Conservation (phyloP, 2,888 invertebrate genomes). For the Hemithea aestivaria region DNA sequence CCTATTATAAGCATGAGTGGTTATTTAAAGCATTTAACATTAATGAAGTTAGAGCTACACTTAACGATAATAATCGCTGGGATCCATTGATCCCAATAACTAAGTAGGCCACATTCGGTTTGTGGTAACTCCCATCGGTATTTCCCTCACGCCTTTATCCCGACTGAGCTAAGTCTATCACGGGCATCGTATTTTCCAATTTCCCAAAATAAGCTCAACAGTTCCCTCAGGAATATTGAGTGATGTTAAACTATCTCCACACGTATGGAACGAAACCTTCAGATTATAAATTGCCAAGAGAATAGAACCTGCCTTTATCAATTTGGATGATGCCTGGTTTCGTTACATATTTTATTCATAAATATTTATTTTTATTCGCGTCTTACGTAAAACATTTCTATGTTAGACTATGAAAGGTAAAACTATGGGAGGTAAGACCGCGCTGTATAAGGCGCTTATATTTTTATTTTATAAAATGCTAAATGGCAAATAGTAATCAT, state of each 20-base stretch:
- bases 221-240: conserved; percentile 24
- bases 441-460: too few relatives aligned
- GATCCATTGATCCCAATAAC: too few relatives aligned
- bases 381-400: too few relatives aligned
- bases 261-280: conserved; percentile 20
- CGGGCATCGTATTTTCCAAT: conserved; percentile 17
- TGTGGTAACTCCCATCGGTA: conserved; percentile 8
- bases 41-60: too few relatives aligned
- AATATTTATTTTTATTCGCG: too few relatives aligned
- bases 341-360: neutral
- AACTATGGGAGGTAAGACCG: too few relatives aligned
- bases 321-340: conserved; percentile 9
- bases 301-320: conserved; percentile 32
- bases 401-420: too few relatives aligned
- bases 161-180: conserved; percentile 9
- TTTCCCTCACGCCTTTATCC: conserved; percentile 12
- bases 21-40: too few relatives aligned
- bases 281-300: conserved; percentile 31
- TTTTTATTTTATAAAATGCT: too few relatives aligned
- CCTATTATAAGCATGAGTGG: too few relatives aligned
- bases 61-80: too few relatives aligned
- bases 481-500: too few relatives aligned
- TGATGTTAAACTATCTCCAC: conserved; percentile 24
- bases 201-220: conserved; percentile 21
- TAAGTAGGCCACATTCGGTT: conserved; percentile 6